These are phyloP conservation scores for Harpagoxenus sublaevis DNA, from an alignment of 2,888 invertebrate genomes.

Conservation along the genomic window DNA sequence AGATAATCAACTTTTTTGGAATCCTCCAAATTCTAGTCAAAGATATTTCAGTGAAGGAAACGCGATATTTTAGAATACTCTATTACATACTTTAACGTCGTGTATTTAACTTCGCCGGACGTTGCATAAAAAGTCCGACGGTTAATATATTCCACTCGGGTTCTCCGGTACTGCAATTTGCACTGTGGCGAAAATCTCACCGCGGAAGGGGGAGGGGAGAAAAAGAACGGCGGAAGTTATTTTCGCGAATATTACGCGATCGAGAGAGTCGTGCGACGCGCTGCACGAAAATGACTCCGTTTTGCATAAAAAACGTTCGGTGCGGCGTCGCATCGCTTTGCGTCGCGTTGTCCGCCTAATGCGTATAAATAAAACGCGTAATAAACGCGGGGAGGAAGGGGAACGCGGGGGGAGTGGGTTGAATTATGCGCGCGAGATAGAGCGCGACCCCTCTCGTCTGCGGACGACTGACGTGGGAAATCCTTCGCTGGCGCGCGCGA, in stretches of 20 bases:
- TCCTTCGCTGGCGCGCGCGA: slow-evolving; percentile 1
- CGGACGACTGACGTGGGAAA: slow-evolving; percentile 24
- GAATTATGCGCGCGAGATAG: slow-evolving; percentile 51
- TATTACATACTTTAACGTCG: slow-evolving; percentile 15
- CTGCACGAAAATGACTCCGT: slow-evolving; percentile 43
- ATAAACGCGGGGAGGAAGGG: slow-evolving; percentile 13
- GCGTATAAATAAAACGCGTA: slow-evolving; percentile 50
- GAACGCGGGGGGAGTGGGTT: not conserved
- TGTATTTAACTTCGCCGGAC: slow-evolving; percentile 16
- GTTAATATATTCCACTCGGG: slow-evolving; percentile 46
- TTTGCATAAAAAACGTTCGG: slow-evolving; percentile 52
- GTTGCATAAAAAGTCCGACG: slow-evolving; percentile 19
- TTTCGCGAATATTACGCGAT: slow-evolving; percentile 54
- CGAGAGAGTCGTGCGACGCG: slow-evolving; percentile 33
- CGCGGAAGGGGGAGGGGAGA: not conserved
- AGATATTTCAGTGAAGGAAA: not conserved
- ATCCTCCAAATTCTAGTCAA: not conserved
- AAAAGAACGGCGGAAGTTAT: slow-evolving; percentile 41
- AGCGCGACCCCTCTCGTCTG: slow-evolving; percentile 16
- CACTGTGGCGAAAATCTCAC: slow-evolving; percentile 37
- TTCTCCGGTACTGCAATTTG: slow-evolving; percentile 44
- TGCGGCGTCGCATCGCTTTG: slow-evolving; percentile 9
- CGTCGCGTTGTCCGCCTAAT: slow-evolving; percentile 20
- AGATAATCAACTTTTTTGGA: not conserved
- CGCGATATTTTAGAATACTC: not conserved